Base-by-base conservation (phyloP, 30 jellyfish, hydroid and myxozoan genomes). In the Phacellophora camtschatica region DNA sequence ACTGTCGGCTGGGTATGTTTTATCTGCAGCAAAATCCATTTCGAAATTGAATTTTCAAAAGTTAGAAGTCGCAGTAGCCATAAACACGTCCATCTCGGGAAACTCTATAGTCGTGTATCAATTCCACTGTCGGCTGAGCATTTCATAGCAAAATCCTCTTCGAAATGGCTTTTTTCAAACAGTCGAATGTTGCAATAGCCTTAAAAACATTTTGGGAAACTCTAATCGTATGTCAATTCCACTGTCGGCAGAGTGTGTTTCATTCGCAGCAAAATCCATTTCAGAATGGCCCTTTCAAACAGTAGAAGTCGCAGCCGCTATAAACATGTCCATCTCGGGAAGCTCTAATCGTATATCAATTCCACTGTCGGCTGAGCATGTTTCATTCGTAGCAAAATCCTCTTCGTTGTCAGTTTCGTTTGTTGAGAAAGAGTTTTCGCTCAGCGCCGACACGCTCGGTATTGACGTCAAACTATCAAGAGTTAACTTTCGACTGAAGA, bases 331-430 rank as follows among this genome's bases (percentile, higher is more conserved):
- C 45, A 70, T 39, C 34, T 49, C 83, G 1, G 51, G 49, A 7
- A 64, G 27, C 24, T 67, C 71, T 12, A 9, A 34, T 25, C 57
- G 83, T 13, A 80, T 28, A 29, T 51, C 91, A 15, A 48, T 46
- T 15, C 70, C 84, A 50, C 83, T 80, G 50, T 65, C 83, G 7
- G 82, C 28, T 28, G 74, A 63, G 43, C 71, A n/a, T 19, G 77
- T 63, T 36, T 61, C 77, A 36, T 73, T 51, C 20, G 39, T 37
- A 57, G 25, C 22, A 31, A 55, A 56, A n/a, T 57, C 80, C 11
- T 55, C 87, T 20, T 76, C 88, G 61, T 32, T 57, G 58, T 72
- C 85, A 48, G 73, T 50, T 22, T 72, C 85, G 42, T 29, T 42
- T 18, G 57, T 37, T 9, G 71, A n/a, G 53, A 10, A 72, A 7